These are phyloP conservation scores for Limenitis camilla DNA, from an alignment of 2,888 invertebrate species.

Conservation along the genomic window DNA sequence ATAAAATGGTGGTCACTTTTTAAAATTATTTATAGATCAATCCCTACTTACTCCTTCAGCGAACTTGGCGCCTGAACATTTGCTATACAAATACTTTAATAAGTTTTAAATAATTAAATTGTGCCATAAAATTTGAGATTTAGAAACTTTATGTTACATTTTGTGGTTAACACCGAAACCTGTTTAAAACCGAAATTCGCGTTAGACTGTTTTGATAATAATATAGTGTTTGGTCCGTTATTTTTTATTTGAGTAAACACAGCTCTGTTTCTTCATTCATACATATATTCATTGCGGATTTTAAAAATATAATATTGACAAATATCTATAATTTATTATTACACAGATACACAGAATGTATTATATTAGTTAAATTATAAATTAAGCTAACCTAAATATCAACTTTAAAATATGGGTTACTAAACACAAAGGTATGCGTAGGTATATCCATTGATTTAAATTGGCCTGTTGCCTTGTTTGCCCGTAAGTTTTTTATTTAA, in stretches of 20 bases:
- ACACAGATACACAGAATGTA: too few species aligned
- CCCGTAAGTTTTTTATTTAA: slow-evolving; percentile 35
- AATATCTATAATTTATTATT: slow-evolving; percentile 15
- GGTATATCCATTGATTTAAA: background rate
- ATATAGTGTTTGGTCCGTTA: slow-evolving; percentile 60
- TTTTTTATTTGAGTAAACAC: slow-evolving; percentile 36
- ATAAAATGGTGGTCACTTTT: too few species aligned
- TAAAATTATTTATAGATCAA: too few species aligned
- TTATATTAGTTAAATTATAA: too few species aligned
- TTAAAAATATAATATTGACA: slow-evolving; percentile 17
- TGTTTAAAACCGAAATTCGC: slow-evolving; percentile 44
- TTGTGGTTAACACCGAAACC: slow-evolving; percentile 16
- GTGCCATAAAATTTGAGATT: too few species aligned
- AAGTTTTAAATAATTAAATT: too few species aligned
- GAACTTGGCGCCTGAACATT: too few species aligned
- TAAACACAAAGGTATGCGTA: too few species aligned
- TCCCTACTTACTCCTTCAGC: too few species aligned
- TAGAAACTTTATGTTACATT: too few species aligned
- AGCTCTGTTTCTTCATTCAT: slow-evolving; percentile 19
- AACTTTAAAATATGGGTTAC: background rate
- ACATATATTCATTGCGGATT: slow-evolving; percentile 6
- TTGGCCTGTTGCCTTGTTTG: slow-evolving; percentile 6
- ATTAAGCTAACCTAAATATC: too few species aligned
- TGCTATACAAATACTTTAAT: too few species aligned
- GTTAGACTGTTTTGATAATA: slow-evolving; percentile 49